Conservation (phyloP, 2,888 invertebrate genomes). For the Caenorhabditis zanzibari region DNA sequence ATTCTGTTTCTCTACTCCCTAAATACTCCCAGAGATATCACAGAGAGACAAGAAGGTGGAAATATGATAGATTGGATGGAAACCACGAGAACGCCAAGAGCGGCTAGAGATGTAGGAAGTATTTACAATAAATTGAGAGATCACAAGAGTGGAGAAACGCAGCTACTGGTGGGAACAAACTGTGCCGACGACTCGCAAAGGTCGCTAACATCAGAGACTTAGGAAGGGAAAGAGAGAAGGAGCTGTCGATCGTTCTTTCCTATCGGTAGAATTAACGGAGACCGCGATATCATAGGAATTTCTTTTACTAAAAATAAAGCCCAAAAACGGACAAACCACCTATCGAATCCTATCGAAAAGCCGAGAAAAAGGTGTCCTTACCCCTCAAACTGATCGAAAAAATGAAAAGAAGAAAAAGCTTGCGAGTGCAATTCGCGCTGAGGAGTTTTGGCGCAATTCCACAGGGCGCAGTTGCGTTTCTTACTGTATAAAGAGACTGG, state of each 20-base stretch:
- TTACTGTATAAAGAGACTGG: too few relatives aligned
- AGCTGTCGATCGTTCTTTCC: conserved; percentile 34
- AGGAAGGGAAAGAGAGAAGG: conserved; percentile 37
- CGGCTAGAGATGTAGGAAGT: conserved; percentile 26
- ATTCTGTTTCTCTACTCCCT: neutral
- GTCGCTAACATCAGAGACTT: conserved; percentile 36
- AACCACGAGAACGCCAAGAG: conserved; percentile 23
- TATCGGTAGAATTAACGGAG: conserved; percentile 24
- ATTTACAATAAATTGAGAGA: conserved; percentile 39
- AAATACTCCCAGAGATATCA: conserved; percentile 13
- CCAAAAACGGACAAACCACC: too few relatives aligned
- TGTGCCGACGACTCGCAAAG: conserved; percentile 39
- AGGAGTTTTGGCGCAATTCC: too few relatives aligned
- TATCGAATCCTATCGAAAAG: too few relatives aligned
- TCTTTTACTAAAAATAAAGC: too few relatives aligned
- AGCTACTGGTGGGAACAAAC: conserved; percentile 22
- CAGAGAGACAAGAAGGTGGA: conserved; percentile 30
- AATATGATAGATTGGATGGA: conserved; percentile 33
- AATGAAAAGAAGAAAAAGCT: too few relatives aligned
- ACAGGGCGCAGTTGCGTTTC: too few relatives aligned
- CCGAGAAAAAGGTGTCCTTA: too few relatives aligned
- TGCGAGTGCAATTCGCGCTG: too few relatives aligned
- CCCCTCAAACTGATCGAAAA: too few relatives aligned
- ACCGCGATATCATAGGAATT: too few relatives aligned
- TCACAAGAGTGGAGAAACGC: conserved; percentile 37